Conservation (phyloP, 2,113 vertebrate species). For the Neoarius graeffei region DNA sequence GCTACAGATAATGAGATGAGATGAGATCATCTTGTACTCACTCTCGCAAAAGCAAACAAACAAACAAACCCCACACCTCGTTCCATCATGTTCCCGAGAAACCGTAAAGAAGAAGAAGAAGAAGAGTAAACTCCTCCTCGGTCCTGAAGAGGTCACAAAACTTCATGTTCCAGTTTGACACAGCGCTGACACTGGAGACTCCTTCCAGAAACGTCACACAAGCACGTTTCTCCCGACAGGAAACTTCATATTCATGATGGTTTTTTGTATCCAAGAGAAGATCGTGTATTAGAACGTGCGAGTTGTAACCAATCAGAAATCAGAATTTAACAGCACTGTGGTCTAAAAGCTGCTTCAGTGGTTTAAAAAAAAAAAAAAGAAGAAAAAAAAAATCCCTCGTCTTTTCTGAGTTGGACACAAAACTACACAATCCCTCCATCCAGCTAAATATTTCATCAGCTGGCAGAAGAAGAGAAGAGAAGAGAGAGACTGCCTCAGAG, state of each 20-base stretch:
- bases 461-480: conserved; percentile 56
- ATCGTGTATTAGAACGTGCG: background rate
- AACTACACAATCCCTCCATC: conserved; percentile 58
- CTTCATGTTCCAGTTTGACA: too few relatives aligned
- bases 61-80: too few relatives aligned
- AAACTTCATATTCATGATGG: too few relatives aligned
- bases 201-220: background rate
- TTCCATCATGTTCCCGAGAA: too few relatives aligned
- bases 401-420: background rate
- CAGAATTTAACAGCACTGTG: background rate
- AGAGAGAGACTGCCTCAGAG: background rate
- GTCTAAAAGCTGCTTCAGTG: background rate
- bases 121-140: too few relatives aligned
- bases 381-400: too few relatives aligned
- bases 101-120: too few relatives aligned
- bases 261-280: background rate
- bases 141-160: too few relatives aligned
- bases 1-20: too few relatives aligned
- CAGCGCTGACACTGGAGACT: background rate
- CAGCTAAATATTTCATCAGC: conserved; percentile 76
- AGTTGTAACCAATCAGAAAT: background rate
- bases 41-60: too few relatives aligned
- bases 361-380: background rate
- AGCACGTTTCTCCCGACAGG: background rate
- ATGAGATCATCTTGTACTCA: too few relatives aligned